A percentile compares a stretch with the other conserved stretches of the same genome.
Evolutionary conservation across 2,797 vertebrate species (phyloP).

Genomic region (Knipowitschia caucasica): DNA sequence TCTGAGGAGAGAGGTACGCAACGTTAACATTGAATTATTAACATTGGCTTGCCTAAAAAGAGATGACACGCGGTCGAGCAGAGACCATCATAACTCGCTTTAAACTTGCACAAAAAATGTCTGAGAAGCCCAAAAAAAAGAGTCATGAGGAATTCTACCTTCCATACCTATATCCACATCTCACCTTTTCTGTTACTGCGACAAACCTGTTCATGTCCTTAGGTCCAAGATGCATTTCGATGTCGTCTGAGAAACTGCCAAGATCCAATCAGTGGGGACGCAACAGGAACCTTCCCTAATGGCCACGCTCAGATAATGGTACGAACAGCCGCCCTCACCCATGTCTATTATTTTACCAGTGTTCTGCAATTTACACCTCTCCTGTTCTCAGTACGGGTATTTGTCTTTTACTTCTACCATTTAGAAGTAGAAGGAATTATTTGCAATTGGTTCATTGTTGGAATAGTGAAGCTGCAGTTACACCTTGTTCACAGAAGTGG

Average conservation of each 20-base stretch:
- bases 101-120: too few relatives aligned
- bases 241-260: slow-evolving; percentile 98
- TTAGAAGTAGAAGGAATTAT: slow-evolving; percentile 31
- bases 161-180: too few relatives aligned
- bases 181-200: neutral
- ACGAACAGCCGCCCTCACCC: slow-evolving; percentile 55
- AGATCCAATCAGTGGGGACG: slow-evolving; percentile 94
- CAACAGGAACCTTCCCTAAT: slow-evolving; percentile 97
- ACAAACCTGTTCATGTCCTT: slow-evolving; percentile 11
- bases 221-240: slow-evolving; percentile 99
- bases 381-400: slow-evolving; percentile 23
- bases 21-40: too few relatives aligned
- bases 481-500: slow-evolving; percentile 27
- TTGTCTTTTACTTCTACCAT: slow-evolving; percentile 28
- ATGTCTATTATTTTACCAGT: slow-evolving; percentile 39
- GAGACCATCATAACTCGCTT: neutral
- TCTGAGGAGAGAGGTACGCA: slow-evolving; percentile 96
- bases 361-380: slow-evolving; percentile 43
- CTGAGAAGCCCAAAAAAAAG: too few relatives aligned
- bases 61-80: neutral
- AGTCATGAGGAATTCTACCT: too few relatives aligned
- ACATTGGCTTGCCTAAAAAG: too few relatives aligned
- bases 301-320: slow-evolving; percentile 99
- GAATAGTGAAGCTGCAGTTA: slow-evolving; percentile 53
- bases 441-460: slow-evolving; percentile 37